phyloP scores from a whole-genome alignment of 2,888 invertebrate species.

The Siphlonurus alternatus region DNA sequence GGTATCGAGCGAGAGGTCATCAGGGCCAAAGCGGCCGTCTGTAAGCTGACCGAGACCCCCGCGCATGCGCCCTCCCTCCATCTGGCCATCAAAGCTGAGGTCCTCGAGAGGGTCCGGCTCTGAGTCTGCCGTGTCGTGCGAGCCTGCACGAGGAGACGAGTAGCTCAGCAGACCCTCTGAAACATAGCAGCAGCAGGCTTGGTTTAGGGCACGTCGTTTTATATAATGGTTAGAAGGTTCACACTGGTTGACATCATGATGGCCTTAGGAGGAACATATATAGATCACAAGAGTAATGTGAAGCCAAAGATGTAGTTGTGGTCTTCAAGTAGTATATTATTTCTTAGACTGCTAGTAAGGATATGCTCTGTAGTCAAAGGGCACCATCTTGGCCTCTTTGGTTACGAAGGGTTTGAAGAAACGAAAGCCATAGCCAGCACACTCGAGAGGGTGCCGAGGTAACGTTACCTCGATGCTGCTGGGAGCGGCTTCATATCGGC shows the following conservation, averaged over 20 bases:
- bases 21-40: conserved; percentile 53
- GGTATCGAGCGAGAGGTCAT: conserved; percentile 43
- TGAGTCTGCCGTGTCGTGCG: background rate
- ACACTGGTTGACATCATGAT: background rate
- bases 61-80: conserved; percentile 34
- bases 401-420: no score
- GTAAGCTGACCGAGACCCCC: conserved; percentile 70
- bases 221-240: background rate
- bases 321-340: no score
- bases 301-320: no score
- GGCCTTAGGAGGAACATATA: background rate
- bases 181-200: conserved; percentile 17
- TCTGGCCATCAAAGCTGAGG: conserved; percentile 58
- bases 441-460: no score
- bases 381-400: no score
- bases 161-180: conserved; percentile 50
- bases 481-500: no score
- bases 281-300: no score
- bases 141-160: conserved; percentile 41
- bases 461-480: no score
- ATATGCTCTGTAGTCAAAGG: no score
- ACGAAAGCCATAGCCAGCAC: no score
- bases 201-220: no score
- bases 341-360: no score
- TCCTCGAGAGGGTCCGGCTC: conserved; percentile 45